Base-by-base conservation (phyloP, 1,140 invertebrate species). In the Anastrepha obliqua region DNA sequence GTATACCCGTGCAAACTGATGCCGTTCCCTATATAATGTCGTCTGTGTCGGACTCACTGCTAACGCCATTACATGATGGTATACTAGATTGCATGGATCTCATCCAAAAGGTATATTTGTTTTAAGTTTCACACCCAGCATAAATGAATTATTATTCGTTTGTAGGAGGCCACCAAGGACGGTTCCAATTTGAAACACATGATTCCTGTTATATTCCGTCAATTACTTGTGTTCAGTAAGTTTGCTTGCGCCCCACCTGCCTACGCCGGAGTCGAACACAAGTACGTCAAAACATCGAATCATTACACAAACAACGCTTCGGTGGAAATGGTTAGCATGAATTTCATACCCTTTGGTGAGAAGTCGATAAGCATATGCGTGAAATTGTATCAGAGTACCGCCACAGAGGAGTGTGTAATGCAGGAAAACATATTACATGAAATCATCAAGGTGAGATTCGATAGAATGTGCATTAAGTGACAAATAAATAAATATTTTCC, bases 281-380 rank as follows among this genome's bases (percentile, higher is more conserved):
- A 92, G 86, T 92, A 92, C 86, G 89, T 89, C 11, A 93, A 93
- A 47, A 87, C 92, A 42, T 86, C 88, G 55, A 90, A 89, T 29
- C 90, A 91, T 87, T 93, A 93, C 89, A 87, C 89, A 87, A 93
- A 92, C 90, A 90, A 90, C 88, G 90, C 94, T 90, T 90, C 93
- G 94, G 94, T 95, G 88, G 97, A 97, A 90, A 97, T 96, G 95
- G 95, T 97, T n/a, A 96, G 95, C 64, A 96, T 97, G 95, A 97
- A 97, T 93, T 98, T 97, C 92, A 96, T 98, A 89, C 97, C 97
- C 70, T 98, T 98, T 94, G 97, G 97, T 89, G 97, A 98, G 91
- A 96, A 97, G 92, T 96, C 97, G 15, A 94, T 98, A 42, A 95
- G 95, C 39, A 96, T 98, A 94, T 96, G 96, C 64, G 96, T 98